These are phyloP conservation scores for Ochlodes sylvanus DNA, from an alignment of 2,888 invertebrate genomes.

Conservation along the genomic window DNA sequence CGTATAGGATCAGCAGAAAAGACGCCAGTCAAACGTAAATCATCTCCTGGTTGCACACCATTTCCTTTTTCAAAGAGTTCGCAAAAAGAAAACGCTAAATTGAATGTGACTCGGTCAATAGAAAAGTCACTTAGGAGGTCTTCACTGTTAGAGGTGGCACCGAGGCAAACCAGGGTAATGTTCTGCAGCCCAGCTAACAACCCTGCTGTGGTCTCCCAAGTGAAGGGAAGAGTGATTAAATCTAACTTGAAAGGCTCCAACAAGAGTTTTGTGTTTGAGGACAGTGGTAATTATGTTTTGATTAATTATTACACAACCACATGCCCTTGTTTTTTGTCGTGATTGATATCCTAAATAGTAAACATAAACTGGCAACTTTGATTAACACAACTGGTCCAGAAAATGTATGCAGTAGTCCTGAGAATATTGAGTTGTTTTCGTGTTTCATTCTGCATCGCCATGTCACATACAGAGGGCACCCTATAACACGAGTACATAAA, in stretches of 20 bases:
- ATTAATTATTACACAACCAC: neutral
- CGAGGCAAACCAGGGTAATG: conserved; percentile 68
- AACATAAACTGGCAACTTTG: no score
- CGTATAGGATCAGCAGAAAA: conserved; percentile 41
- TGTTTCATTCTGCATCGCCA: no score
- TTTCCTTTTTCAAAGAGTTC: conserved; percentile 57
- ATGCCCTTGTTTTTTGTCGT: no score
- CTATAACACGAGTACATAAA: no score
- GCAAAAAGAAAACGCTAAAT: conserved; percentile 54
- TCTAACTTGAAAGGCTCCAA: conserved; percentile 79
- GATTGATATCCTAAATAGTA: no score
- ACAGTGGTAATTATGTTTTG: conserved; percentile 61
- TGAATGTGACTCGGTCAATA: conserved; percentile 72
- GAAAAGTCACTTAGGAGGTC: conserved; percentile 60
- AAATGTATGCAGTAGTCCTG: no score
- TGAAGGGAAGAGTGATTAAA: conserved; percentile 71
- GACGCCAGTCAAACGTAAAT: conserved; percentile 59
- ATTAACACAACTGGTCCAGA: no score
- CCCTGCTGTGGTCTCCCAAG: conserved; percentile 54
- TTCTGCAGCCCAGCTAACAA: conserved; percentile 76
- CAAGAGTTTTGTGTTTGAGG: conserved; percentile 76
- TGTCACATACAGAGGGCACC: no score
- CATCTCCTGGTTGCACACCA: conserved; percentile 72
- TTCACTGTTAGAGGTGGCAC: conserved; percentile 49
- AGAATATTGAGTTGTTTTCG: no score